A percentile compares a stretch with the other conserved stretches of the same genome.
phyloP scores from a whole-genome alignment of 2,113 vertebrate genomes.

The Microtus montanus region DNA sequence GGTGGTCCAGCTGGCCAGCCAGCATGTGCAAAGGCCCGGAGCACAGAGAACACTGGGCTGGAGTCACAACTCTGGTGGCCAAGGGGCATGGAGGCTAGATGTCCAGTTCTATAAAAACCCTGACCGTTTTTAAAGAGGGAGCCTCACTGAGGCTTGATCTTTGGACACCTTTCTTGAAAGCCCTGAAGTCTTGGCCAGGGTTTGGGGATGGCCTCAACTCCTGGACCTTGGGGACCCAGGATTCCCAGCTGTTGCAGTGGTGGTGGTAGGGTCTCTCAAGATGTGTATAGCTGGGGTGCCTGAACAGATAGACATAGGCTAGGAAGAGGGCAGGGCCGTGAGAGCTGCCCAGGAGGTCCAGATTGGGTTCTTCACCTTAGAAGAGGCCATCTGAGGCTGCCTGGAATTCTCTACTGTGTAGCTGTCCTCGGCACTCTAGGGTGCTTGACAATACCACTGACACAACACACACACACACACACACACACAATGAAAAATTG shows the following conservation, averaged over 20 bases:
- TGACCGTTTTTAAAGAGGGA: not conserved
- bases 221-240: conserved; percentile 25
- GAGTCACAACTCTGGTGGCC: not conserved
- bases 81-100: not conserved
- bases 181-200: not conserved
- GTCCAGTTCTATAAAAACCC: too few species aligned
- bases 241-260: conserved; percentile 79
- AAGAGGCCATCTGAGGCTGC: not conserved
- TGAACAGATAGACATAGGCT: not conserved
- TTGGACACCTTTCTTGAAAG: not conserved
- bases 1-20: not conserved
- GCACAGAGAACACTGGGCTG: not conserved
- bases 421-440: not conserved
- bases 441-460: not conserved
- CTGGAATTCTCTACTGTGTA: not conserved
- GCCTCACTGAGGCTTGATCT: not conserved
- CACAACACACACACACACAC: too few species aligned
- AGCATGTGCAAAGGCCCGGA: not conserved
- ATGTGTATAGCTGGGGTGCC: not conserved
- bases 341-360: not conserved
- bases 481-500: not conserved
- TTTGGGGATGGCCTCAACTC: not conserved
- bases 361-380: not conserved
- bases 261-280: not conserved
- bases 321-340: not conserved